phyloP scores from a whole-genome alignment of 1,140 invertebrate species.

The Ericerus pela region DNA sequence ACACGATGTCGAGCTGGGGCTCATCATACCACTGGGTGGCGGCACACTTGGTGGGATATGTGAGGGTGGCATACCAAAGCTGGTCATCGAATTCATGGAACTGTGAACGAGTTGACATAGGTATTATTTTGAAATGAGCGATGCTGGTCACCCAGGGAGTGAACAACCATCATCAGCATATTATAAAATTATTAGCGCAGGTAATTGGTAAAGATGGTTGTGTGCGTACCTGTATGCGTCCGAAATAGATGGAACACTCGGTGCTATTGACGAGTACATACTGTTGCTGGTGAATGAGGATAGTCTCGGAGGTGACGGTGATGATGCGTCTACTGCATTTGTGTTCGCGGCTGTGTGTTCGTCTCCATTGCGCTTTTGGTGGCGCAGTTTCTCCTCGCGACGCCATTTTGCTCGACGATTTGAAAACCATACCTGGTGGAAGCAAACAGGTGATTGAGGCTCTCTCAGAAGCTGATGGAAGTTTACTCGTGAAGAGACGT shows the following conservation, averaged over 20 bases:
- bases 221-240: slow-evolving; percentile 74
- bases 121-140: background rate
- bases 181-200: background rate
- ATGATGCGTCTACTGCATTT: slow-evolving; percentile 29
- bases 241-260: slow-evolving; percentile 81
- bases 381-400: slow-evolving; percentile 89
- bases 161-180: background rate
- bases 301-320: slow-evolving; percentile 47
- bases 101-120: slow-evolving; percentile 34
- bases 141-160: background rate
- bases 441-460: background rate
- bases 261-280: slow-evolving; percentile 89
- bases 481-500: too few relatives aligned
- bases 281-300: slow-evolving; percentile 63
- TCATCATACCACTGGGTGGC: slow-evolving; percentile 17
- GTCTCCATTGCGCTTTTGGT: slow-evolving; percentile 56
- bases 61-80: slow-evolving; percentile 38
- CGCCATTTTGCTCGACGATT: slow-evolving; percentile 97
- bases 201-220: background rate
- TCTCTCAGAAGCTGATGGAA: too few relatives aligned
- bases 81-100: slow-evolving; percentile 66
- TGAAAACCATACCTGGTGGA: slow-evolving; percentile 85
- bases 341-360: slow-evolving; percentile 24
- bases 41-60: background rate
- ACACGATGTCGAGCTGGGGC: slow-evolving; percentile 41